Conservation (phyloP, 2,797 vertebrate species). For the Meriones psammophilus region DNA sequence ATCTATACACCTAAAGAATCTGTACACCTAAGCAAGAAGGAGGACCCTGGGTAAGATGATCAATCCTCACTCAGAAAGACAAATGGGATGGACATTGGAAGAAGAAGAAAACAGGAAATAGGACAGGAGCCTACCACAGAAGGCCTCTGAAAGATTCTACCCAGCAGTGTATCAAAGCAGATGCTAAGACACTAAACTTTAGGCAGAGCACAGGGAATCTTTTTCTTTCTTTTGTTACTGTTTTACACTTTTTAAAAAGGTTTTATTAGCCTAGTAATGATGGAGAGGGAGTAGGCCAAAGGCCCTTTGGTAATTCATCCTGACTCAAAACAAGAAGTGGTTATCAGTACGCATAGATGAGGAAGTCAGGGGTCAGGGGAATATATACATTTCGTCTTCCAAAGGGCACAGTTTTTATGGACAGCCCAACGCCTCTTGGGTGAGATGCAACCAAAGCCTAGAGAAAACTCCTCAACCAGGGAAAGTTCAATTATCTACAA, state of each 20-base stretch:
- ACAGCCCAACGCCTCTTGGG: background rate
- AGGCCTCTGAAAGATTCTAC: too few species aligned
- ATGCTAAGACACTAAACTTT: too few species aligned
- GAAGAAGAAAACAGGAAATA: too few species aligned
- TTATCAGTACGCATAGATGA: background rate
- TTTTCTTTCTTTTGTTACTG: constrained; percentile 19
- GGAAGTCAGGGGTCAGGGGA: background rate
- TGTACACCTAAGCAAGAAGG: too few species aligned
- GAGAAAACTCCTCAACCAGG: background rate
- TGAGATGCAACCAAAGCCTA: background rate
- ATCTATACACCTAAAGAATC: too few species aligned
- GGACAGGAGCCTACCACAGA: too few species aligned
- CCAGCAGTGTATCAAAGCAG: too few species aligned
- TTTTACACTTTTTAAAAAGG: background rate
- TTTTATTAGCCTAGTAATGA: constrained; percentile 53
- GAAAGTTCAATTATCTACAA: background rate
- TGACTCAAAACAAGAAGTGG: background rate
- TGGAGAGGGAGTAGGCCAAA: background rate
- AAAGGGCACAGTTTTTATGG: background rate
- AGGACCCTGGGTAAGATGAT: too few species aligned
- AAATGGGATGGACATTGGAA: too few species aligned
- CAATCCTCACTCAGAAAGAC: too few species aligned
- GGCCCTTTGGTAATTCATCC: background rate
- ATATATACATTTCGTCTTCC: background rate
- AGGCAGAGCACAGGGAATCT: too few species aligned